These are phyloP conservation scores for Alca torda DNA, from an alignment of 2,797 vertebrate genomes.

Conservation along the genomic window DNA sequence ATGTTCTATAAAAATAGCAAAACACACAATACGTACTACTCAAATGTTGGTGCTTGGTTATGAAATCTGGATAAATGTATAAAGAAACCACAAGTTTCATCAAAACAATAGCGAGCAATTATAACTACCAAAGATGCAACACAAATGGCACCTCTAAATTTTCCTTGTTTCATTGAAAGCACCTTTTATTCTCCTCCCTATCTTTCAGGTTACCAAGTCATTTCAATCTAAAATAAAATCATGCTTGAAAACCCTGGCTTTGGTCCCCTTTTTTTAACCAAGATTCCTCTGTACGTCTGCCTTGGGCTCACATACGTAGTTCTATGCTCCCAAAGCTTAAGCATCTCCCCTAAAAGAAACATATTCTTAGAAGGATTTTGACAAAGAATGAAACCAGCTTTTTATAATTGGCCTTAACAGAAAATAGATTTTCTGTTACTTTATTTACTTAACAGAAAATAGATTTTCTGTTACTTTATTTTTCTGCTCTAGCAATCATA, in stretches of 20 bases:
- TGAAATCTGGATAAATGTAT: background rate
- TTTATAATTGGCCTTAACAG: background rate
- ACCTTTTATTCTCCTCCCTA: background rate
- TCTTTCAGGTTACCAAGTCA: background rate
- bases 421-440: background rate
- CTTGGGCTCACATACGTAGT: rapidly evolving
- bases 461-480: background rate
- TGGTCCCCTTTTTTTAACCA: rapidly evolving
- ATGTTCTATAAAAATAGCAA: background rate
- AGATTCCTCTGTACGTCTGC: background rate
- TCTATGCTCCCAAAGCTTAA: background rate
- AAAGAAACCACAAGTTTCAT: background rate
- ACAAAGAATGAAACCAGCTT: background rate
- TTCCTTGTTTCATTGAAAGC: background rate
- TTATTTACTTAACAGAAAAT: background rate
- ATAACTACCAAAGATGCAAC: rapidly evolving
- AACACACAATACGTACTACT: background rate
- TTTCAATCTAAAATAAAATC: background rate
- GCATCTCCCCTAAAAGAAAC: background rate
- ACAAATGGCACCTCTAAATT: background rate
- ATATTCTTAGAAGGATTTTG: background rate
- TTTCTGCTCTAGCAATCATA: background rate
- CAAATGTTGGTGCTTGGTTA: background rate
- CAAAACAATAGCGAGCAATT: background rate
- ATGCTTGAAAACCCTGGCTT: background rate